A percentile compares a stretch with the other conserved stretches of the same genome.
These are phyloP conservation scores for Pachyseris speciosa DNA, from an alignment of 64 coral and sea anemone species.

Conservation along the genomic window DNA sequence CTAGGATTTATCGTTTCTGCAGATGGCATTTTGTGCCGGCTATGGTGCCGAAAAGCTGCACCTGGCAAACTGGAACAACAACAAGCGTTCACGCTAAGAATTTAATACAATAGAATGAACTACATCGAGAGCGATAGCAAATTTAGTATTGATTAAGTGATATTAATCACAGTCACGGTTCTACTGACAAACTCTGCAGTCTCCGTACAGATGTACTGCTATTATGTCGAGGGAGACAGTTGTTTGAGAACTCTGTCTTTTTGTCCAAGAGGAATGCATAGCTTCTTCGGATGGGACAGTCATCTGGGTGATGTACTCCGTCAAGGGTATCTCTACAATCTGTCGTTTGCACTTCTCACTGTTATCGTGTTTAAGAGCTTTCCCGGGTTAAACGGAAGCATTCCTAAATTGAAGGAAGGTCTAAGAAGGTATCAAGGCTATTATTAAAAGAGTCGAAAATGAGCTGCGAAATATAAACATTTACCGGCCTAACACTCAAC, in stretches of 20 bases:
- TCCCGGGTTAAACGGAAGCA: not conserved
- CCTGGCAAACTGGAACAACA: too few species aligned
- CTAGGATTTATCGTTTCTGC: not conserved
- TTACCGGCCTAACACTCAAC: not conserved
- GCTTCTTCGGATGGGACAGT: not conserved
- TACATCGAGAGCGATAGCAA: not conserved
- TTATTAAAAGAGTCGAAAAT: not conserved
- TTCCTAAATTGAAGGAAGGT: too few species aligned
- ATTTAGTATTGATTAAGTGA: not conserved
- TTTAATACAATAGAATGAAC: not conserved
- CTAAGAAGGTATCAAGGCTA: not conserved
- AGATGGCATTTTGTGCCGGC: not conserved
- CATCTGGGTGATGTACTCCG: not conserved
- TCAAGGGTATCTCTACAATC: conserved; percentile 23
- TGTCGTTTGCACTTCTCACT: not conserved
- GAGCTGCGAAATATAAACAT: conserved; percentile 6
- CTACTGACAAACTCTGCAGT: not conserved
- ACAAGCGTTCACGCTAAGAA: not conserved
- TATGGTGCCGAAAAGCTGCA: too few species aligned
- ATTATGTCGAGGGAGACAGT: too few species aligned
- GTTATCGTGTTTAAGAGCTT: conserved; percentile 1
- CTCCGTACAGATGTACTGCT: too few species aligned
- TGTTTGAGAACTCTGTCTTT: too few species aligned
- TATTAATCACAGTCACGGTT: not conserved
- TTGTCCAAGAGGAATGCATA: not conserved